Conservation (phyloP, 2,797 vertebrate species). For the Danio kyathit region DNA sequence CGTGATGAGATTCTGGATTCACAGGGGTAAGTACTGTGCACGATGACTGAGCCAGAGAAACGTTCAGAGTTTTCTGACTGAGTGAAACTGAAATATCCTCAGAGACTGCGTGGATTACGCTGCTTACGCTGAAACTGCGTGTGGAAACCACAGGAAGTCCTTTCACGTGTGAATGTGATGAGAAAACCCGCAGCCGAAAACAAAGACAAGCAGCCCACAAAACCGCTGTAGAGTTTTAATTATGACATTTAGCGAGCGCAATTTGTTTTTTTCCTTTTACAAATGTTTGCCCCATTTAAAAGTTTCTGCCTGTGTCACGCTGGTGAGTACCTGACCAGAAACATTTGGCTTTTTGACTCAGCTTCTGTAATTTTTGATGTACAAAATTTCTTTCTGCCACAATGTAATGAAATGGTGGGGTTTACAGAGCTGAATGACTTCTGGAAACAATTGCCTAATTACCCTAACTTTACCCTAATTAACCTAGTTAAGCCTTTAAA, state of each 20-base stretch:
- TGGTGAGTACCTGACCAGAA: conserved; percentile 1
- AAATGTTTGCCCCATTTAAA: too few relatives aligned
- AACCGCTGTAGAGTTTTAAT: too few relatives aligned
- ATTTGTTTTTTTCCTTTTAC: too few relatives aligned
- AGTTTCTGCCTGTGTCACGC: not conserved
- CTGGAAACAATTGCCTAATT: too few relatives aligned
- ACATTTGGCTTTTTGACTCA: not conserved
- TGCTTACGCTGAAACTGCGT: too few relatives aligned
- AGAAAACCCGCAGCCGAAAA: not conserved
- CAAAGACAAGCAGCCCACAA: too few relatives aligned
- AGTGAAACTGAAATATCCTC: not conserved
- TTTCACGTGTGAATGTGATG: not conserved
- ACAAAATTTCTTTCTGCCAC: not conserved
- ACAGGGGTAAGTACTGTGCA: not conserved
- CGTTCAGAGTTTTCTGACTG: not conserved
- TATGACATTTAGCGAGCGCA: too few relatives aligned
- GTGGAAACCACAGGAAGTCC: not conserved
- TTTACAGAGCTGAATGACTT: too few relatives aligned
- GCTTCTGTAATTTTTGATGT: not conserved
- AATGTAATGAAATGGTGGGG: not conserved
- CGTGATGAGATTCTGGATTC: too few relatives aligned
- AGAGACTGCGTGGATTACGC: not conserved
- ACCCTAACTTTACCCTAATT: too few relatives aligned
- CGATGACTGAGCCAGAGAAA: not conserved
- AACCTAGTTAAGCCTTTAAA: too few relatives aligned